Evolutionary conservation across 1,140 invertebrate species (phyloP).

Genomic region (Gerris buenoi): DNA sequence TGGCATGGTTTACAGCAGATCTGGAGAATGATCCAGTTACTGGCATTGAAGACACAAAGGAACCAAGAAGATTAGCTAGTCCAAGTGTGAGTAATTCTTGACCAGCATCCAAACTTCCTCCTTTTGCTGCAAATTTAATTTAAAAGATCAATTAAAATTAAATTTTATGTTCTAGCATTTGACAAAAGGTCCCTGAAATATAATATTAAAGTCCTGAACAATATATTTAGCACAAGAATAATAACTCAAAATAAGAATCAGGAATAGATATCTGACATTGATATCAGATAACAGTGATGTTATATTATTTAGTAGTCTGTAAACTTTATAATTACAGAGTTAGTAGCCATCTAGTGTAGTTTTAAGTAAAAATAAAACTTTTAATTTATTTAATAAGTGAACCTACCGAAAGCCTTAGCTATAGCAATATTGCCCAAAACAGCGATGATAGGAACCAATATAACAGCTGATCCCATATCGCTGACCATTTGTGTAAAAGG

Average conservation of each 20-base stretch:
- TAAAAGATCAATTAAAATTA: too few species aligned
- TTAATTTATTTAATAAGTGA: background rate
- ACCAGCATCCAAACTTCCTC: constrained; percentile 61
- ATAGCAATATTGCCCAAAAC: constrained; percentile 74
- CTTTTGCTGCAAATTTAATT: constrained; percentile 44
- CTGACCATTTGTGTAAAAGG: constrained; percentile 45
- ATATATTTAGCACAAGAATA: too few species aligned
- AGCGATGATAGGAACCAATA: constrained; percentile 61
- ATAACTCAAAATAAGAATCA: too few species aligned
- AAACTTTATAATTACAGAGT: too few species aligned
- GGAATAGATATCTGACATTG: too few species aligned
- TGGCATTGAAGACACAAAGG: constrained; percentile 80
- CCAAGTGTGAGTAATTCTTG: constrained; percentile 74
- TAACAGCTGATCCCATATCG: constrained; percentile 49
- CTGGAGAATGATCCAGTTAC: constrained; percentile 81
- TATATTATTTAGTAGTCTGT: too few species aligned
- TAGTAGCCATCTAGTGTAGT: too few species aligned
- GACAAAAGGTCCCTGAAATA: too few species aligned
- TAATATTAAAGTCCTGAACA: too few species aligned
- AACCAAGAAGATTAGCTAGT: constrained; percentile 72
- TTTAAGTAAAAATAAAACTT: too few species aligned
- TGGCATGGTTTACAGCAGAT: constrained; percentile 85
- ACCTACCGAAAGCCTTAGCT: constrained; percentile 68
- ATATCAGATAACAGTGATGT: too few species aligned
- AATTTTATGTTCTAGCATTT: too few species aligned